Evolutionary conservation across 1,140 invertebrate genomes (phyloP).

Genomic region (Monochamus saltuarius): DNA sequence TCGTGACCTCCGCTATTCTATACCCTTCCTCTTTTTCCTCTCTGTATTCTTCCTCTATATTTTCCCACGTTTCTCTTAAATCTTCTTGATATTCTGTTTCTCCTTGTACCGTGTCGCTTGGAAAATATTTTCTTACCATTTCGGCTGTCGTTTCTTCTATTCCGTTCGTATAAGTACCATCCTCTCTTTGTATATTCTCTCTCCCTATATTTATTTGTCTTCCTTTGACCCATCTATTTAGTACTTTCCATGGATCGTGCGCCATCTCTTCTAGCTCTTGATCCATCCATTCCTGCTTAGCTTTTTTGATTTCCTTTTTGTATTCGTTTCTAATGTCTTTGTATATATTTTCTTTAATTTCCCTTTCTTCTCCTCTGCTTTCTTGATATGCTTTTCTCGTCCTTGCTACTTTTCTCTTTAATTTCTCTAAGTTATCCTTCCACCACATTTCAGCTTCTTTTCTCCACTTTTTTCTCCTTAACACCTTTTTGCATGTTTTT

Average conservation of each 20-base stretch:
- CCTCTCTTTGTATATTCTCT: constrained; percentile 2
- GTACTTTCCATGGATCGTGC: neutral
- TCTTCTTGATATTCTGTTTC: neutral
- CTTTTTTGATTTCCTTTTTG: neutral
- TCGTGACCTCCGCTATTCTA: neutral
- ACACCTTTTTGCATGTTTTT: too few species aligned
- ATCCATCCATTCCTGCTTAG: neutral
- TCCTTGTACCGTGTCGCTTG: neutral
- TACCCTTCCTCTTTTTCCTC: too few species aligned
- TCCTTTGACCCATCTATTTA: neutral
- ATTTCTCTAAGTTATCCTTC: too few species aligned
- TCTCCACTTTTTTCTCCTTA: too few species aligned
- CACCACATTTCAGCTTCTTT: too few species aligned
- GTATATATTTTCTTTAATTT: too few species aligned
- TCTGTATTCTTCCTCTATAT: too few species aligned
- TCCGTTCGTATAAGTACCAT: neutral
- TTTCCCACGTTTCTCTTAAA: too few species aligned
- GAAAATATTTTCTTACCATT: neutral
- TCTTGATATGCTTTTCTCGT: too few species aligned
- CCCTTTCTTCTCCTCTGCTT: too few species aligned
- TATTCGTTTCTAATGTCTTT: neutral
- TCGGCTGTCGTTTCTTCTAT: neutral
- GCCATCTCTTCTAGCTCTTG: neutral
- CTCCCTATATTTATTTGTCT: too few species aligned
- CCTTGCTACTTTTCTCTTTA: too few species aligned